Base-by-base conservation (phyloP, 1,140 invertebrate genomes). In the Caerostris darwini region DNA sequence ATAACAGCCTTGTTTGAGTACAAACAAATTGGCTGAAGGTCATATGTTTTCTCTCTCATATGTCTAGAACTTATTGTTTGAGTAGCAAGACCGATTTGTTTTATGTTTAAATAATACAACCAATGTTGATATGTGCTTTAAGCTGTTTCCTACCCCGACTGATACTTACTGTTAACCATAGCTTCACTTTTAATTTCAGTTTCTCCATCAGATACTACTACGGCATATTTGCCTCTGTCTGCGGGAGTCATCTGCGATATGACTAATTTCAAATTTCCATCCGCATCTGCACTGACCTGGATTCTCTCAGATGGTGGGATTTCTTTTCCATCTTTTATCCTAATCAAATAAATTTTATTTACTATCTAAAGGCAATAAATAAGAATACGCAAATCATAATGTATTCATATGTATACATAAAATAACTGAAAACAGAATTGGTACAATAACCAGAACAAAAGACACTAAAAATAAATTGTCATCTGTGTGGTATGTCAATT, bases 231-330 rank as follows among this genome's bases (percentile, higher is more conserved):
- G 12, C 96, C 96, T 0, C 97, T 96, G 89, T 97, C 97, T 53
- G 96, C 96, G 3, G 98, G 96, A 7, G 95, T 94, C 8, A 96
- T 92, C 7, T 95, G 71, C 8, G 94, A 77, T 19, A 95, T 94
- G 88, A 97, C 97, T 90, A 98, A 95, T 94, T 97, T 97, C 95
- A 97, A 98, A 34, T 97, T 96, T 94, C 98, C 97, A 7, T 97
- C 98, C 17, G 97, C 97, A 53, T 97, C 97, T 57, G 95, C 57
- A 58, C 14, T 34, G 1, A 89, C 77, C 17, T 93, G 86, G 3
- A 95, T 19, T 6, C 61, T 61, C 3, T 94, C 90, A 34, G 71
- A 93, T 12, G 94, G 88, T 7, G 89, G 57, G 19, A 94, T 85
- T 81, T 93, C 88, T 87, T 94, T 94, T 3, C 92, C 92, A 64